Percentiles rank a stretch among this genome's conserved stretches.
These are phyloP conservation scores for Takifugu rubripes DNA, from an alignment of 2,797 vertebrate genomes.

Conservation along the genomic window DNA sequence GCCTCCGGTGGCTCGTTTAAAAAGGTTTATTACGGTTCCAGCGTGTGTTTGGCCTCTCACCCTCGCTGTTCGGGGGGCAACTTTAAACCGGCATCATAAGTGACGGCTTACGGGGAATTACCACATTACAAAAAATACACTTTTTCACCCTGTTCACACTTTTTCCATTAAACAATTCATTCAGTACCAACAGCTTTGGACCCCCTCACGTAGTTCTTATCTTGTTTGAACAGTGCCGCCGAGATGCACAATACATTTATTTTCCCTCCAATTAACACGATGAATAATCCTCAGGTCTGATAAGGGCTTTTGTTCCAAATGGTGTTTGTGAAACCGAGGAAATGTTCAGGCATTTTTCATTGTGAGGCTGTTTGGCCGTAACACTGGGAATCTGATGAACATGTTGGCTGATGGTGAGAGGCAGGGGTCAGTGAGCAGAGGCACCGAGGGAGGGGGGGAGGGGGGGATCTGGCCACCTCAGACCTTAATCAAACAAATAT, in stretches of 20 bases:
- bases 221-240: conserved; percentile 79
- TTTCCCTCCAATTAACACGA: conserved; percentile 76
- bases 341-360: conserved; percentile 76
- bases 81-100: conserved; percentile 12
- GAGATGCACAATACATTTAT: conserved; percentile 75
- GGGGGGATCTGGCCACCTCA: not conserved
- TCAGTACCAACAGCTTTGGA: conserved; percentile 54
- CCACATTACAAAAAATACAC: conserved; percentile 29
- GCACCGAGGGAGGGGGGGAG: not conserved
- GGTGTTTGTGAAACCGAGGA: conserved; percentile 73
- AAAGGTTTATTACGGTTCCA: not conserved
- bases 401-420: conserved; percentile 52
- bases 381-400: conserved; percentile 56
- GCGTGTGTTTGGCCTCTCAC: conserved; percentile 13
- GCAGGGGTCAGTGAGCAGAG: conserved; percentile 55
- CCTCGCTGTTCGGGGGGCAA: not conserved
- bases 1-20: not conserved
- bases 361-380: conserved; percentile 68
- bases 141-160: conserved; percentile 66
- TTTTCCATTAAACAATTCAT: conserved; percentile 62
- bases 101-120: conserved; percentile 38
- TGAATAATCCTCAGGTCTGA: conserved; percentile 76
- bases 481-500: not conserved
- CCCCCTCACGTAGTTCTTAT: conserved; percentile 68
- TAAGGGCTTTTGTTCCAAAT: conserved; percentile 76